Conservation (phyloP, 2,113 vertebrate genomes). For the Pontoporia blainvillei region DNA sequence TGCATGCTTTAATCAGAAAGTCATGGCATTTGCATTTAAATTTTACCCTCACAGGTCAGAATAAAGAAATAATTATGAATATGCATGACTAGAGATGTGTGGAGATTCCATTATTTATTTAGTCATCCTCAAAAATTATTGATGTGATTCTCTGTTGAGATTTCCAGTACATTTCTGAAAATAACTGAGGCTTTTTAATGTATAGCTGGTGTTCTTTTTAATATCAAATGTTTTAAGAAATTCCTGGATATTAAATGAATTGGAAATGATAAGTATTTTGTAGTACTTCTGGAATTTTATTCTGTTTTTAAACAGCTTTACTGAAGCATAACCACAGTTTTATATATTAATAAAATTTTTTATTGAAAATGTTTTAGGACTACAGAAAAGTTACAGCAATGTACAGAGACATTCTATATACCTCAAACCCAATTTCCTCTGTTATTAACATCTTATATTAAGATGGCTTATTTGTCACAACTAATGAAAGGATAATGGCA, state of each 20-base stretch:
- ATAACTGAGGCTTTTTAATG: background rate
- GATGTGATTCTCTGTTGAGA: background rate
- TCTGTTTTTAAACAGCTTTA: background rate
- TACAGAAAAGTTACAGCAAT: background rate
- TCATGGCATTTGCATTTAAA: conserved; percentile 29
- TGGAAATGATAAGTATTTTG: background rate
- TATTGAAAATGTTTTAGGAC: background rate
- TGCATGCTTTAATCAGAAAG: conserved; percentile 12
- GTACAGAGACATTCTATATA: background rate
- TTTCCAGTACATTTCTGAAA: background rate
- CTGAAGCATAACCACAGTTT: background rate
- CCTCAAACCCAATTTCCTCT: background rate
- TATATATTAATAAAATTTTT: background rate
- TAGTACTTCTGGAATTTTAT: background rate
- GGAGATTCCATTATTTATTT: background rate
- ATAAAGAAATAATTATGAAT: background rate
- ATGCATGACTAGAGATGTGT: background rate
- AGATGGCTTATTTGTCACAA: background rate
- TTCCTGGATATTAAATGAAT: background rate
- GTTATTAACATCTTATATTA: background rate
- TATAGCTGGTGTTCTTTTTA: background rate
- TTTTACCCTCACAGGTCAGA: background rate
- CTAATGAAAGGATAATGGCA: background rate
- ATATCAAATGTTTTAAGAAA: background rate
- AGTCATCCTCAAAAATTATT: background rate